phyloP scores from a whole-genome alignment of 2,113 vertebrate species.

The Pluvianellus socialis region DNA sequence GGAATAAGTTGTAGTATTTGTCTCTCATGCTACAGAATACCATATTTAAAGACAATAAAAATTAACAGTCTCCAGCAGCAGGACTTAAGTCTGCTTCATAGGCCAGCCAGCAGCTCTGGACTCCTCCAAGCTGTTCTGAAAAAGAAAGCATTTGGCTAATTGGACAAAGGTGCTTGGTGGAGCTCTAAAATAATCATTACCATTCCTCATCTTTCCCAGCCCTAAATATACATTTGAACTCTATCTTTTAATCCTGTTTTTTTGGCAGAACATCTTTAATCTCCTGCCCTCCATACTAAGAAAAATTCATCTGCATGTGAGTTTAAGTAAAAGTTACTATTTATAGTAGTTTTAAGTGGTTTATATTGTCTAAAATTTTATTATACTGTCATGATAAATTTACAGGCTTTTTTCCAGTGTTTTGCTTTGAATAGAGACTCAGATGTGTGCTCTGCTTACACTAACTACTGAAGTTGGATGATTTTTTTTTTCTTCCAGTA shows the following conservation, averaged over 20 bases:
- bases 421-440: conserved; percentile 38
- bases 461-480: not conserved
- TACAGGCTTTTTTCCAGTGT: not conserved
- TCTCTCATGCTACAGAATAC: not conserved
- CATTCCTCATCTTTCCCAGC: conserved; percentile 31
- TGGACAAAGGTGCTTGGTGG: conserved; percentile 56
- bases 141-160: conserved; percentile 53
- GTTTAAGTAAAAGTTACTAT: conserved; percentile 33
- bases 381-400: conserved; percentile 53
- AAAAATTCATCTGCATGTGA: conserved; percentile 7
- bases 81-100: not conserved
- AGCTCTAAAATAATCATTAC: conserved; percentile 50
- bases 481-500: not conserved
- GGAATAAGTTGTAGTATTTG: not conserved
- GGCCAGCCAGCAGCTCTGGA: conserved; percentile 9
- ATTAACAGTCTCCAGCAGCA: not conserved
- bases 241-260: conserved; percentile 32
- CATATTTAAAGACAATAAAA: not conserved
- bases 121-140: conserved; percentile 9
- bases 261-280: conserved; percentile 43
- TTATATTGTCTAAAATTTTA: conserved; percentile 57
- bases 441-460: not conserved
- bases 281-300: not conserved
- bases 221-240: conserved; percentile 19
- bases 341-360: conserved; percentile 42